A percentile compares a stretch with the other conserved stretches of the same genome.
Conservation (phyloP, 1,140 invertebrate species). For the Acyrthosiphon pisum region DNA sequence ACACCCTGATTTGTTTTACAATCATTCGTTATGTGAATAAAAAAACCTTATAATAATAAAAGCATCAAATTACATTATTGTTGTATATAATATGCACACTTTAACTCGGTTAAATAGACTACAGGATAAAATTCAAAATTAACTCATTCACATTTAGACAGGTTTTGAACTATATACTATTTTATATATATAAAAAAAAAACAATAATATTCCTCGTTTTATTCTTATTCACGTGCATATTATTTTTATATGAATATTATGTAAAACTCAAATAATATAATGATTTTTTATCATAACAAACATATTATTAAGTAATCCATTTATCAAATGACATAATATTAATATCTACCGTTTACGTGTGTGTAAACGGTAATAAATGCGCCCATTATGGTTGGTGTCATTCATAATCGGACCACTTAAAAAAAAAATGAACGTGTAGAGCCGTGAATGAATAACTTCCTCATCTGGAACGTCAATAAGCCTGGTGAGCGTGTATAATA, state of each 20-base stretch:
- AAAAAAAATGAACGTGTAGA: constrained; percentile 32
- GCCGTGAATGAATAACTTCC: constrained; percentile 53
- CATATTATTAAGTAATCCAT: background rate
- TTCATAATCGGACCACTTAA: constrained; percentile 56
- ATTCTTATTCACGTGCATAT: background rate
- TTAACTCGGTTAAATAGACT: background rate
- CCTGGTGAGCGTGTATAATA: background rate
- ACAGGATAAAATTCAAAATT: background rate
- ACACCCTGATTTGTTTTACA: background rate
- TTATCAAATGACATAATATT: constrained; percentile 25
- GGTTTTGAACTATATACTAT: background rate
- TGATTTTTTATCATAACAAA: background rate
- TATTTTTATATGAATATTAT: background rate
- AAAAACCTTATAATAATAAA: background rate
- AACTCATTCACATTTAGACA: background rate
- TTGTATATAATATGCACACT: background rate
- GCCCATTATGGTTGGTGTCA: constrained; percentile 44
- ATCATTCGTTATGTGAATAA: background rate
- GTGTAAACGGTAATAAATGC: constrained; percentile 38
- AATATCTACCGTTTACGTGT: background rate
- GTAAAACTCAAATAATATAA: background rate
- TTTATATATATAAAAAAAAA: no score
- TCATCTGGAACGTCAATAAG: constrained; percentile 45
- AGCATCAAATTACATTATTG: background rate
- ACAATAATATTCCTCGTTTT: no score